These are phyloP conservation scores for Ceratina calcarata DNA, from an alignment of 1,140 invertebrate genomes.

Conservation along the genomic window DNA sequence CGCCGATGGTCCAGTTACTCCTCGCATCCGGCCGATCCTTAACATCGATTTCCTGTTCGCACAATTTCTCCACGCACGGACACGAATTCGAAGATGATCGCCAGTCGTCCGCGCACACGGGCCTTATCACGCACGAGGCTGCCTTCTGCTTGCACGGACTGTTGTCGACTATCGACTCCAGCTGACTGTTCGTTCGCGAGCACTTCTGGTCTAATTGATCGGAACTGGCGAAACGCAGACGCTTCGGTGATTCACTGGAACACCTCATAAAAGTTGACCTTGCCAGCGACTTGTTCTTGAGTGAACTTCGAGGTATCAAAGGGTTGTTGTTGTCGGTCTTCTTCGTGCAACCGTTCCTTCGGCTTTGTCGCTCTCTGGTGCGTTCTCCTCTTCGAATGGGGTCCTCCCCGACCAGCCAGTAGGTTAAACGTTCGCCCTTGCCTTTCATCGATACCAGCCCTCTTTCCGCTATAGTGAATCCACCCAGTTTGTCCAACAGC, in stretches of 20 bases:
- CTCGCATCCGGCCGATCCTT: not conserved
- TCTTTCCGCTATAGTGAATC: constrained; percentile 88
- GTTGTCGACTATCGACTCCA: constrained; percentile 79
- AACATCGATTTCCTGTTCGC: constrained; percentile 59
- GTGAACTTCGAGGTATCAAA: constrained; percentile 83
- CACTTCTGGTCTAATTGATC: constrained; percentile 81
- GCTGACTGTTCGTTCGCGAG: constrained; percentile 56
- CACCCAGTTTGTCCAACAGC: constrained; percentile 88
- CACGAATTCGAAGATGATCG: constrained; percentile 82
- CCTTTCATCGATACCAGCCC: constrained; percentile 93
- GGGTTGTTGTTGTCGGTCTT: constrained; percentile 58
- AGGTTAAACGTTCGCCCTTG: constrained; percentile 91
- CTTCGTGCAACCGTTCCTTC: constrained; percentile 68
- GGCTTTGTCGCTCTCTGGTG: constrained; percentile 79
- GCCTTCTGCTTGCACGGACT: constrained; percentile 77
- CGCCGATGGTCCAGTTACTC: constrained; percentile 13
- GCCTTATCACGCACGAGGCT: constrained; percentile 53
- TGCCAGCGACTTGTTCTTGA: constrained; percentile 81
- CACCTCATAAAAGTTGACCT: constrained; percentile 82
- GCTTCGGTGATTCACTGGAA: constrained; percentile 90
- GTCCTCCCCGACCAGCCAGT: constrained; percentile 92
- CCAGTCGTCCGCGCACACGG: constrained; percentile 76
- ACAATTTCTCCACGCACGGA: constrained; percentile 83
- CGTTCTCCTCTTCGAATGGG: constrained; percentile 80
- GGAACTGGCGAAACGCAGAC: constrained; percentile 87